Evolutionary conservation across 2,113 vertebrate species (phyloP).

Genomic region (Plectropomus leopardus): DNA sequence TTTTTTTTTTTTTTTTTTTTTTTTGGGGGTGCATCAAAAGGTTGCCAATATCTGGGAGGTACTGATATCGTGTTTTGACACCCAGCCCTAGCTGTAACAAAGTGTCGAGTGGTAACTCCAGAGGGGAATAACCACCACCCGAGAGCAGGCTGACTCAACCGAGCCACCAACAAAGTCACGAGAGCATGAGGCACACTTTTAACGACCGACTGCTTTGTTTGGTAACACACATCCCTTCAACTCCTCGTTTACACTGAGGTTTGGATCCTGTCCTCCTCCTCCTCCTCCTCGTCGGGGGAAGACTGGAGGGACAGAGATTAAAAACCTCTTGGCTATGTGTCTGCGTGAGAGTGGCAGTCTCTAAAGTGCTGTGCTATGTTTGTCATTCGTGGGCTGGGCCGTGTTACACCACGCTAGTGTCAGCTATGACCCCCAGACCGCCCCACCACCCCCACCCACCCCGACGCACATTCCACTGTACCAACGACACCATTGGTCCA

Average conservation of each 20-base stretch:
- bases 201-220: conserved; percentile 57
- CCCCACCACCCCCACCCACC: conserved; percentile 16
- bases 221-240: conserved; percentile 46
- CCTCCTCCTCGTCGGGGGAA: not conserved
- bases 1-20: not conserved
- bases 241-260: conserved; percentile 46
- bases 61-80: conserved; percentile 2
- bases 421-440: conserved; percentile 31
- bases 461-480: conserved; percentile 65
- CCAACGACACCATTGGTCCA: conserved; percentile 85
- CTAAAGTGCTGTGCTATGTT: conserved; percentile 87
- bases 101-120: conserved; percentile 41
- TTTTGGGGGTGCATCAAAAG: not conserved
- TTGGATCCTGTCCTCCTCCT: conserved; percentile 45
- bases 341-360: conserved; percentile 78
- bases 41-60: not conserved
- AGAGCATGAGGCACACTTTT: conserved; percentile 68
- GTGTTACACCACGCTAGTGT: conserved; percentile 47
- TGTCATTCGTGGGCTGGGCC: conserved; percentile 70
- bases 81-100: conserved; percentile 65
- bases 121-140: conserved; percentile 13
- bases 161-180: conserved; percentile 51
- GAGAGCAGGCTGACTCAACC: conserved; percentile 43
- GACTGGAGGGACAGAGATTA: conserved; percentile 51
- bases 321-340: conserved; percentile 71